These are phyloP conservation scores for Grus americana DNA, from an alignment of 2,113 vertebrate genomes.

Conservation along the genomic window DNA sequence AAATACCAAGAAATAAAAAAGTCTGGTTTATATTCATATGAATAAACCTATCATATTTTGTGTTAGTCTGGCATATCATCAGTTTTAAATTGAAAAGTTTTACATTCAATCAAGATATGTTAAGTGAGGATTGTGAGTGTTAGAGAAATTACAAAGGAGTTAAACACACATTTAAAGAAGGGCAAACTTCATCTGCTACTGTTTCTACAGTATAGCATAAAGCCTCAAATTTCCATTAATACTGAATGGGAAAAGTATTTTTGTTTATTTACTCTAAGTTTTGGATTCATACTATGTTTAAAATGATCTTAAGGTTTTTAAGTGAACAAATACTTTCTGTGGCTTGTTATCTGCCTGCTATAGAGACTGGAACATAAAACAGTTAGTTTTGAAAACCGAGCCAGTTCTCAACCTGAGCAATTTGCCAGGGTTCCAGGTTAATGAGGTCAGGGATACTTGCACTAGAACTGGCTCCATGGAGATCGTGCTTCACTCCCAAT, in stretches of 20 bases:
- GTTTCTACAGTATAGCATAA: neutral
- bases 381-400: neutral
- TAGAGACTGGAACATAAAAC: neutral
- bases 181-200: rapidly evolving
- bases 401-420: neutral
- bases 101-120: neutral
- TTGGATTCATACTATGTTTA: neutral
- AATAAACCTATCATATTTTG: neutral
- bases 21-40: neutral
- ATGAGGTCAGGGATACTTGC: neutral
- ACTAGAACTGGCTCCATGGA: neutral
- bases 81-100: neutral
- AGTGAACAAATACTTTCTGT: neutral
- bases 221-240: neutral
- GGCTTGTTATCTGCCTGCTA: neutral
- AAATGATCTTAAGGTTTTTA: neutral
- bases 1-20: neutral
- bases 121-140: neutral
- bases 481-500: rapidly evolving
- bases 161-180: neutral
- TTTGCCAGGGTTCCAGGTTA: neutral
- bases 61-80: neutral
- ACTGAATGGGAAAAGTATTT: neutral
- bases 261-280: neutral
- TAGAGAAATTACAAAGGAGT: neutral